Evolutionary conservation across 2,888 invertebrate genomes (phyloP).

Genomic region (Drosophila algonquin): DNA sequence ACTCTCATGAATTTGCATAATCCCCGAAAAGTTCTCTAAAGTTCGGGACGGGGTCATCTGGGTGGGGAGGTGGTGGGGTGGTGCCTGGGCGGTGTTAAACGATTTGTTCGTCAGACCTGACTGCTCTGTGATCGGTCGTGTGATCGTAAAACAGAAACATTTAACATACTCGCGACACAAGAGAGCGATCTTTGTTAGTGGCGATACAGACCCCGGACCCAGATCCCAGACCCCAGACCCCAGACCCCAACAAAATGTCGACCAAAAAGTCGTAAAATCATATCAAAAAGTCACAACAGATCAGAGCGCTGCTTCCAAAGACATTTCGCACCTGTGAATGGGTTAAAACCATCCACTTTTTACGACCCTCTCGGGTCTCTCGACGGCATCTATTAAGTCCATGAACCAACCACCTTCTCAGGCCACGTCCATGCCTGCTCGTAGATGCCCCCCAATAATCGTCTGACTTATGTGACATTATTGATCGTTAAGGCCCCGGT

Average conservation of each 20-base stretch:
- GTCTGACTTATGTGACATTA: slow-evolving; percentile 77
- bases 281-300: slow-evolving; percentile 55
- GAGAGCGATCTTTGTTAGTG: slow-evolving; percentile 27
- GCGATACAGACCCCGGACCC: background rate
- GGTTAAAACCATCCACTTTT: slow-evolving; percentile 16
- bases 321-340: slow-evolving; percentile 67
- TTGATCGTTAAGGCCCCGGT: slow-evolving; percentile 65
- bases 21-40: slow-evolving; percentile 6
- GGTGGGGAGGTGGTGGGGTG: background rate
- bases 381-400: slow-evolving; percentile 29
- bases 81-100: slow-evolving; percentile 59
- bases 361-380: slow-evolving; percentile 25
- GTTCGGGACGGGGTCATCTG: slow-evolving; percentile 24
- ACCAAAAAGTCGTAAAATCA: slow-evolving; percentile 67
- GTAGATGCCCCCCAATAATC: slow-evolving; percentile 63
- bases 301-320: slow-evolving; percentile 41
- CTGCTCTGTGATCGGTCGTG: slow-evolving; percentile 33
- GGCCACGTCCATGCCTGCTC: slow-evolving; percentile 2
- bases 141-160: slow-evolving; percentile 69
- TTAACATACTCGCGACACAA: slow-evolving; percentile 27
- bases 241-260: slow-evolving; percentile 13
- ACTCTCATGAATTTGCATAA: slow-evolving; percentile 61
- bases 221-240: background rate
- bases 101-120: slow-evolving; percentile 63
- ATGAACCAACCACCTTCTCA: slow-evolving; percentile 27